These are phyloP conservation scores for Diphyllodes magnificus DNA, from an alignment of 2,113 vertebrate species.

Conservation along the genomic window DNA sequence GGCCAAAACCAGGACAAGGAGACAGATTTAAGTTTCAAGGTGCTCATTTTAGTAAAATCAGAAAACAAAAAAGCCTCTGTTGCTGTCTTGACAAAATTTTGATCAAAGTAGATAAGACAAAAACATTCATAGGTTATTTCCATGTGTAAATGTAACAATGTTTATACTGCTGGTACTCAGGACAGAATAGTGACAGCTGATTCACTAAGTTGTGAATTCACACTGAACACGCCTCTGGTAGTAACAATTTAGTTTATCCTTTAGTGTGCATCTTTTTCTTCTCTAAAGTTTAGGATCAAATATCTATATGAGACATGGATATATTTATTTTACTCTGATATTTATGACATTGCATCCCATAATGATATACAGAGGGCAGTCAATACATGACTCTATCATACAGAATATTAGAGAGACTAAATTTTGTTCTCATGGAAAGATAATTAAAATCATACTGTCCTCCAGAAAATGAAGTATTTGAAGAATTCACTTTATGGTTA, in stretches of 20 bases:
- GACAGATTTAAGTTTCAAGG: background rate
- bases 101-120: background rate
- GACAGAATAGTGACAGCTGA: background rate
- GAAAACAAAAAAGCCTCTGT: background rate
- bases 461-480: background rate
- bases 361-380: background rate
- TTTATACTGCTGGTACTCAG: background rate
- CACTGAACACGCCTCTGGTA: accelerated
- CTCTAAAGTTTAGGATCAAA: background rate
- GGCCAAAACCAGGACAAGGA: background rate
- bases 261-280: background rate
- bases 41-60: background rate
- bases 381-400: background rate
- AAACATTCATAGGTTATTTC: background rate
- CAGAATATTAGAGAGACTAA: background rate
- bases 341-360: background rate
- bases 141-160: background rate
- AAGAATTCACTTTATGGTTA: background rate
- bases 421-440: background rate
- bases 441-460: background rate
- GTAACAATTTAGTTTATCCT: background rate
- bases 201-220: background rate
- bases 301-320: background rate
- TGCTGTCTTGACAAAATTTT: background rate
- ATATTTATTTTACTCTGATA: background rate